A percentile compares a stretch with the other conserved stretches of the same genome.
Evolutionary conservation across 2,797 vertebrate species (phyloP).

Genomic region (Malurus splendens): DNA sequence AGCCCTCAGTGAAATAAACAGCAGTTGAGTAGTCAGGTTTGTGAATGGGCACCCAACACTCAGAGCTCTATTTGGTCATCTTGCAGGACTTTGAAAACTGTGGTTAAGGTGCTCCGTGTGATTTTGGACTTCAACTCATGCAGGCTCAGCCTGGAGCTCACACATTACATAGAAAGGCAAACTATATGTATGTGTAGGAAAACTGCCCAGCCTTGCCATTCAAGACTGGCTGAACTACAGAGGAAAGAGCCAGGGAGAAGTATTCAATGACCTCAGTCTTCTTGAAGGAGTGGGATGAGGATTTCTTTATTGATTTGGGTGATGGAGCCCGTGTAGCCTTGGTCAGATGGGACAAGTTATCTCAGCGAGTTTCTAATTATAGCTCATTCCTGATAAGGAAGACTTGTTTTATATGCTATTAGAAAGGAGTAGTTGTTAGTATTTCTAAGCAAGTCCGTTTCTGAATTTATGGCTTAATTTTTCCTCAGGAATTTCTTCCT

Average conservation of each 20-base stretch:
- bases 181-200: accelerated
- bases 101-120: accelerated
- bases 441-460: background rate
- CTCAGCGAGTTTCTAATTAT: background rate
- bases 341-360: background rate
- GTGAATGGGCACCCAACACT: background rate
- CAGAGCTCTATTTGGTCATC: background rate
- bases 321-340: background rate
- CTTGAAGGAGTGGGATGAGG: background rate
- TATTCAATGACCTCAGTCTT: background rate
- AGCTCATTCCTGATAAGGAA: background rate
- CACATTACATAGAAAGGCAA: accelerated
- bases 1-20: background rate
- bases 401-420: background rate
- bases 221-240: accelerated
- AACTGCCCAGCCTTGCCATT: background rate
- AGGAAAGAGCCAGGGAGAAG: background rate
- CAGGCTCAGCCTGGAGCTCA: background rate
- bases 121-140: background rate
- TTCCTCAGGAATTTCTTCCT: background rate
- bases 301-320: background rate
- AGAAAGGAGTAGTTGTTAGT: background rate
- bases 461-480: background rate
- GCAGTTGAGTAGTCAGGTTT: background rate
- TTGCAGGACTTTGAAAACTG: background rate